Conservation (phyloP, 2,888 invertebrate genomes). For the Apamea anceps region DNA sequence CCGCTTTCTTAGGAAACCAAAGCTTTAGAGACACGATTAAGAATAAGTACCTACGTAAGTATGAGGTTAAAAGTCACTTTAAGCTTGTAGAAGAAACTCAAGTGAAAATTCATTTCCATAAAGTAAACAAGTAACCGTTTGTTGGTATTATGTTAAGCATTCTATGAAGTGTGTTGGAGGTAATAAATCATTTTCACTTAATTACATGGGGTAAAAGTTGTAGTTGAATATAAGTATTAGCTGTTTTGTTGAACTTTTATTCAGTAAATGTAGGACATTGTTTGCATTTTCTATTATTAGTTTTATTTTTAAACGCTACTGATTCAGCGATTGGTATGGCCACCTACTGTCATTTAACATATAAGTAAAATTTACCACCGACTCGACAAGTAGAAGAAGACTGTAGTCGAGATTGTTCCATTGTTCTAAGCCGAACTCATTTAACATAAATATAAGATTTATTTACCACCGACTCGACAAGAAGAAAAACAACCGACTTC, state of each 20-base stretch:
- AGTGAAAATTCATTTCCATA: background rate
- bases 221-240: constrained; percentile 18
- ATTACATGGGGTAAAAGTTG: constrained; percentile 3
- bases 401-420: too few species aligned
- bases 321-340: background rate
- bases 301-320: background rate
- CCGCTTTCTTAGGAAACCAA: background rate
- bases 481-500: too few species aligned
- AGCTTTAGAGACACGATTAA: background rate
- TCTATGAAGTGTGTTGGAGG: background rate
- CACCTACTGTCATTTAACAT: background rate
- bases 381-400: too few species aligned
- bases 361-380: too few species aligned
- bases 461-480: too few species aligned
- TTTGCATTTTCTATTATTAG: constrained; percentile 5
- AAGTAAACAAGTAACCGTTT: constrained; percentile 11
- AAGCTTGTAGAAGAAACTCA: constrained; percentile 12
- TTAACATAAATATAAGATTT: too few species aligned
- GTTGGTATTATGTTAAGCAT: constrained; percentile 25
- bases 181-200: constrained; percentile 38
- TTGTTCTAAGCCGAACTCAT: too few species aligned
- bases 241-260: background rate
- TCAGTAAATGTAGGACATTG: background rate
- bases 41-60: background rate
- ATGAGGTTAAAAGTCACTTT: background rate